These are phyloP conservation scores for Drosophila peninsularis DNA, from an alignment of 2,888 invertebrate species.

Conservation along the genomic window DNA sequence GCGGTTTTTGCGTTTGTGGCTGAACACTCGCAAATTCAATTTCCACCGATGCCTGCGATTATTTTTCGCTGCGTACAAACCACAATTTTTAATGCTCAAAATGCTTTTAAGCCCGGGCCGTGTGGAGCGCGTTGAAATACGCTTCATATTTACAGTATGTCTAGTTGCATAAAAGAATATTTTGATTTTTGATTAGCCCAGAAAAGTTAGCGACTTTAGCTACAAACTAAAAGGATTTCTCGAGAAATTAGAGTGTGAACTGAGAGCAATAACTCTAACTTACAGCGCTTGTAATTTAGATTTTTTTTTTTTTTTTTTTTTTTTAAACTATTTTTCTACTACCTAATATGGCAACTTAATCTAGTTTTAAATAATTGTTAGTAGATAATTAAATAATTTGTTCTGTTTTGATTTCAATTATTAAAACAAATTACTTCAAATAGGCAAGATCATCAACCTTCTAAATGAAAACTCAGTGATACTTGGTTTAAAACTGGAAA, in stretches of 20 bases:
- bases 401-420: neutral
- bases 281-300: too few species aligned
- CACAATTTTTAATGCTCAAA: slow-evolving; percentile 63
- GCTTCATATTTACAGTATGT: slow-evolving; percentile 1
- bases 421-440: neutral
- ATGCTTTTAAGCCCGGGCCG: slow-evolving; percentile 27
- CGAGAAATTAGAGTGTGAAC: too few species aligned
- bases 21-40: slow-evolving; percentile 66
- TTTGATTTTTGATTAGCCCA: neutral
- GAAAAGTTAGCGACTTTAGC: neutral
- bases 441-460: too few species aligned
- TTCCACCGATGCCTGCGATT: slow-evolving; percentile 59
- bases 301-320: too few species aligned
- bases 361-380: too few species aligned
- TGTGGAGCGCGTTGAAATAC: neutral
- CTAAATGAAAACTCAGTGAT: too few species aligned
- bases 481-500: too few species aligned
- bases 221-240: neutral
- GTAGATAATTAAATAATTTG: too few species aligned
- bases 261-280: too few species aligned
- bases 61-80: slow-evolving; percentile 48
- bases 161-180: neutral
- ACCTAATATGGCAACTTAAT: too few species aligned
- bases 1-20: slow-evolving; percentile 73
- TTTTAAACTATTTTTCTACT: too few species aligned